Evolutionary conservation across 1,140 invertebrate genomes (phyloP), one percentile per base, ranked within the genome.

Genomic region (Achroia grisella): DNA sequence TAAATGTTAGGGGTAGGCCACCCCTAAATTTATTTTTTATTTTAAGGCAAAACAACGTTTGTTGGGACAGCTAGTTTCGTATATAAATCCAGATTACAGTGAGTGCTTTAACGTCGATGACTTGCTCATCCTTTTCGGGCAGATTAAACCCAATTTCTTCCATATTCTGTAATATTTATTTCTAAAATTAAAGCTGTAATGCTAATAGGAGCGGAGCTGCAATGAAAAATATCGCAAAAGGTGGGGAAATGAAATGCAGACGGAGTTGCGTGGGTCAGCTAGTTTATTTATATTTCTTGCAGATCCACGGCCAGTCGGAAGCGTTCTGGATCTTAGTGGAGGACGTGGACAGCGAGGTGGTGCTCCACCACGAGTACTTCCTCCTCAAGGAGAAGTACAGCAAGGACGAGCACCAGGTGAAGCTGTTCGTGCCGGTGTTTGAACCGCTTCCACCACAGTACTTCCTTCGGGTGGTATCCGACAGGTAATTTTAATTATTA

Each of bases 321-420:
- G 97, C 95, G 0, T 99, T 99, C 86, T 99, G 98, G 98, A 98
- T 99, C 60, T 86, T 99, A 8, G 97, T 99, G 0, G 98, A 99
- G 81, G 98, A 99, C 82, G 97, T 99, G 0, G 97, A 99, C 86
- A 96, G 95, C 0, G 98, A 99, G 71, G 92, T 94, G 1, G 91
- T 99, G 62, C 88, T 99, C 0, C 98, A 99, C 84, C 96, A 99
- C 75, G 98, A 99, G 84, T 99, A 94, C 79, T 99, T 99, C 77
- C 88, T 99, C 9, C 86, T 99, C 0, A 99, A 99, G 86, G 89
- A 95, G 44, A 98, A 98, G 78, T 99, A 98, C 86, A 91, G 92
- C 30, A 88, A 91, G 51, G 98, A 99, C 76, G 98, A 99, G 67
- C 98, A 99, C 78, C 87, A 96, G 32, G 91, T 99, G 0, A 99